Conservation (phyloP, 2,797 vertebrate species). For the Ara ararauna region DNA sequence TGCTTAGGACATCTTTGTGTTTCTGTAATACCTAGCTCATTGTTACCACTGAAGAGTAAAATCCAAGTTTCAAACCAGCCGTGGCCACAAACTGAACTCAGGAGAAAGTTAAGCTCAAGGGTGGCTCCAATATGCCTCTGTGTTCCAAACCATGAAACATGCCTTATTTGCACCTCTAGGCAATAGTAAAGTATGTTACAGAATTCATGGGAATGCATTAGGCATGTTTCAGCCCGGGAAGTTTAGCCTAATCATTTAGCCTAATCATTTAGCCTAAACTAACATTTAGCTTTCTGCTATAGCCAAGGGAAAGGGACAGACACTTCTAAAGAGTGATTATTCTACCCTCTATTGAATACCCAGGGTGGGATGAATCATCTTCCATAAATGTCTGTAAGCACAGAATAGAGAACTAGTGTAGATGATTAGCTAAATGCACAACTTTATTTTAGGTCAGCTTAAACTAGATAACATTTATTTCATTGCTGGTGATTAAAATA, state of each 20-base stretch:
- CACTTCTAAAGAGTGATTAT: constrained; percentile 20
- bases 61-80: background rate
- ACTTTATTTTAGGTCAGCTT: background rate
- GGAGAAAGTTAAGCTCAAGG: background rate
- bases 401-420: background rate
- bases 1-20: background rate
- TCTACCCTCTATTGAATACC: background rate
- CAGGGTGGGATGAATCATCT: background rate
- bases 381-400: background rate
- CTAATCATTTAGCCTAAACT: constrained; percentile 15
- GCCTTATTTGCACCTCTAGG: background rate
- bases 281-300: background rate
- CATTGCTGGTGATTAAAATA: background rate
- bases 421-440: background rate
- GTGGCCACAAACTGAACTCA: background rate
- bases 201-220: background rate
- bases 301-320: constrained; percentile 11
- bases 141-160: background rate
- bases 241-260: constrained; percentile 15
- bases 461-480: background rate
- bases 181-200: background rate
- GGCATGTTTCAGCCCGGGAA: background rate
- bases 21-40: background rate
- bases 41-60: background rate
- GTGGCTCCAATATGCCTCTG: background rate